These are phyloP conservation scores for Timema podura DNA, from an alignment of 2,888 invertebrate genomes.

Conservation along the genomic window DNA sequence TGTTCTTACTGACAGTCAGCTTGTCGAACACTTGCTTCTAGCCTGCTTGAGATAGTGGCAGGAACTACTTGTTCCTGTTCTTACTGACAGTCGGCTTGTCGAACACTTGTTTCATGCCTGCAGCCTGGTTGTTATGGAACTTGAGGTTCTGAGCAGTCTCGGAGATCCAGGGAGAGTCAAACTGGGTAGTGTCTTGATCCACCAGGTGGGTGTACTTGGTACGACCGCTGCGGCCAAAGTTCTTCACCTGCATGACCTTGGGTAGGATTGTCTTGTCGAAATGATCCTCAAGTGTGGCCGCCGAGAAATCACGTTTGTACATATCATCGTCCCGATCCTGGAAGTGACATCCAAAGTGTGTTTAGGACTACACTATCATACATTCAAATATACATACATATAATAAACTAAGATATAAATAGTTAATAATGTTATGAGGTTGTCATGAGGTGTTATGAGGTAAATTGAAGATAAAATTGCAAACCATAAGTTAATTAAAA, in stretches of 20 bases:
- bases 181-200: slow-evolving; percentile 97
- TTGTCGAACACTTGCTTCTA: slow-evolving; percentile 89
- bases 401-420: too few species aligned
- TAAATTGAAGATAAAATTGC: too few species aligned
- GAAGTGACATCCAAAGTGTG: too few species aligned
- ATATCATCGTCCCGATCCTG: slow-evolving; percentile 85
- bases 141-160: slow-evolving; percentile 86
- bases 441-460: too few species aligned
- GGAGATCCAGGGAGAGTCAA: slow-evolving; percentile 95
- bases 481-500: too few species aligned
- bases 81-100: slow-evolving; percentile 76
- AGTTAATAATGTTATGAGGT: too few species aligned
- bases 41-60: slow-evolving; percentile 59
- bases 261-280: slow-evolving; percentile 98
- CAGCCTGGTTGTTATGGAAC: slow-evolving; percentile 82
- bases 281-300: slow-evolving; percentile 96
- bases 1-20: slow-evolving; percentile 63
- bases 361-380: too few species aligned
- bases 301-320: slow-evolving; percentile 89
- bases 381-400: too few species aligned
- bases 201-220: slow-evolving; percentile 99
- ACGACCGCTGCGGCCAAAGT: slow-evolving; percentile 97
- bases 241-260: slow-evolving; percentile 98
- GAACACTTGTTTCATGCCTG: slow-evolving; percentile 90
- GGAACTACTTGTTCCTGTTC: slow-evolving; percentile 27